A percentile compares a stretch with the other conserved stretches of the same genome.
Conservation (phyloP, 2,113 vertebrate species). For the Chelonoidis abingdonii region DNA sequence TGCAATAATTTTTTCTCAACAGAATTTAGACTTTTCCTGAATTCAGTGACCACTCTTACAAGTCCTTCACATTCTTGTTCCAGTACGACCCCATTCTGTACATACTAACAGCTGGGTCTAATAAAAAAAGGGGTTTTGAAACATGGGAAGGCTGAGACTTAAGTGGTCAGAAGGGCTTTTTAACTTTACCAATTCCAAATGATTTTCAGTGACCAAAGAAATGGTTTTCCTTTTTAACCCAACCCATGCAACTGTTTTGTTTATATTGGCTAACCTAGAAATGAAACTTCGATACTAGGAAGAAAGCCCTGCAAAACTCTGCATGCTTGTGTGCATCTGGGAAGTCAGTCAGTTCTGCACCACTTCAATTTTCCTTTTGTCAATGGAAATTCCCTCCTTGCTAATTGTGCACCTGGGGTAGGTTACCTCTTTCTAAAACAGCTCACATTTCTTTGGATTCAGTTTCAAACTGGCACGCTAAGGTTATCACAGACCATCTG, state of each 20-base stretch:
- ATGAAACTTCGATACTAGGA: background rate
- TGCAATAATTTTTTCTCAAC: background rate
- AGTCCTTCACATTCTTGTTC: background rate
- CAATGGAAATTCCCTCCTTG: slow-evolving; percentile 15
- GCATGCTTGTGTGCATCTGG: background rate
- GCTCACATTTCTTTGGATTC: background rate
- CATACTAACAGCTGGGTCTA: background rate
- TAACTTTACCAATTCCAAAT: background rate
- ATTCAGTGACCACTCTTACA: background rate
- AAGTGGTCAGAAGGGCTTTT: background rate
- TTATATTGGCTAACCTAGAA: background rate
- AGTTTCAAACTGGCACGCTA: background rate
- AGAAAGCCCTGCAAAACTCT: background rate
- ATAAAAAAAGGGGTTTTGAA: background rate
- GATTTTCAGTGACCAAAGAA: background rate
- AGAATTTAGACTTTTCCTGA: background rate
- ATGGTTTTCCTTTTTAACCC: background rate
- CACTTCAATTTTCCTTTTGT: background rate
- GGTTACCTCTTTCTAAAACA: background rate
- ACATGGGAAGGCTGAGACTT: background rate
- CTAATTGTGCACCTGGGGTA: background rate
- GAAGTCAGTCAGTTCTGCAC: background rate
- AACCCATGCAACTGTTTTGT: background rate
- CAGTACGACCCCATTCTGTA: background rate
- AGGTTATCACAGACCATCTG: background rate